Evolutionary conservation across 1,140 invertebrate species (phyloP).

Genomic region (Trichonephila clavata): DNA sequence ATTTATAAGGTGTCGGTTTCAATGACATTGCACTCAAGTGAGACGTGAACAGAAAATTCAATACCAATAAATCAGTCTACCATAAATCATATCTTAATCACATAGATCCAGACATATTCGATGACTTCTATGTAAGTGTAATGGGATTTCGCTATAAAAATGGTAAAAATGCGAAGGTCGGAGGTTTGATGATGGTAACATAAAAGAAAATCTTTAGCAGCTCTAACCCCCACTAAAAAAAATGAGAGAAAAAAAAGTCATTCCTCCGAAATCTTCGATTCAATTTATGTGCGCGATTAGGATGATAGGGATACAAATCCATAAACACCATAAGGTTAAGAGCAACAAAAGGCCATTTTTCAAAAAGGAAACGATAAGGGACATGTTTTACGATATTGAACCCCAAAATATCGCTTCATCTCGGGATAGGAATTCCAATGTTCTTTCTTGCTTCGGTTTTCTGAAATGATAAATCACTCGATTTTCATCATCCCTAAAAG

Average conservation of each 20-base stretch:
- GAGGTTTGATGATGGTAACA: not conserved
- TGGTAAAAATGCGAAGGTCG: not conserved
- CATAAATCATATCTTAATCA: conserved; percentile 10
- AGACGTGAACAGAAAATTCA: not conserved
- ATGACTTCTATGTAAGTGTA: not conserved
- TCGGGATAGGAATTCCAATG: conserved; percentile 34
- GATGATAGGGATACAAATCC: conserved; percentile 35
- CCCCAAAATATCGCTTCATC: conserved; percentile 53
- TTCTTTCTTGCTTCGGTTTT: not conserved
- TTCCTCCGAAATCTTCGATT: not conserved
- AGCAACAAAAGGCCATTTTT: conserved; percentile 40
- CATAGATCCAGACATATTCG: not conserved
- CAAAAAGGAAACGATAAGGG: conserved; percentile 56
- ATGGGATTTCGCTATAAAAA: not conserved
- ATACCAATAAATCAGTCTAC: not conserved
- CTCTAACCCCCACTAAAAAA: too few relatives aligned
- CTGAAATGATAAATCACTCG: conserved; percentile 36
- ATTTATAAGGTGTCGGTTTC: too few relatives aligned
- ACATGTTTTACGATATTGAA: conserved; percentile 58
- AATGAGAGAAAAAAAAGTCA: not conserved
- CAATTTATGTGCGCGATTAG: conserved; percentile 47
- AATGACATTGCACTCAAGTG: too few relatives aligned
- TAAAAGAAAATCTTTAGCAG: not conserved
- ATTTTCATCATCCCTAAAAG: conserved; percentile 16
- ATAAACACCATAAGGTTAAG: conserved; percentile 50